These are phyloP conservation scores for Heterodera schachtii DNA, from an alignment of 1,140 invertebrate species.

Conservation along the genomic window DNA sequence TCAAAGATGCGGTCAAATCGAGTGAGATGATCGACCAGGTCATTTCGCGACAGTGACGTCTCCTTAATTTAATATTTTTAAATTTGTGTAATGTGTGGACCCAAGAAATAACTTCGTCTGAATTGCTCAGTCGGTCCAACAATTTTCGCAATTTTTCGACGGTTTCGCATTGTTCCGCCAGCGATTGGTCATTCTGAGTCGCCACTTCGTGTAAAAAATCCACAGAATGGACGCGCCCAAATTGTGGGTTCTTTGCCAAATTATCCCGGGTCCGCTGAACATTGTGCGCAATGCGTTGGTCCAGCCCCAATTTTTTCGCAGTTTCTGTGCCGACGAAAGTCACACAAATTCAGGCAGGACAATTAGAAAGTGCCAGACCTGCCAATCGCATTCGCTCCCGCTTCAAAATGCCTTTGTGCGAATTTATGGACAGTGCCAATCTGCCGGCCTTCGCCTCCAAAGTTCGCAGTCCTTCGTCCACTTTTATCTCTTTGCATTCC, in stretches of 20 bases:
- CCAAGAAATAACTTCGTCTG: not conserved
- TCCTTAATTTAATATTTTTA: not conserved
- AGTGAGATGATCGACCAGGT: slow-evolving; percentile 15
- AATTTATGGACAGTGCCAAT: not conserved
- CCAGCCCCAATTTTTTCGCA: slow-evolving; percentile 12
- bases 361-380: not conserved
- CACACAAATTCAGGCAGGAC: too few relatives aligned
- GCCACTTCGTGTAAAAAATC: slow-evolving; percentile 30
- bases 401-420: slow-evolving; percentile 11
- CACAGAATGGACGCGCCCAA: slow-evolving; percentile 11
- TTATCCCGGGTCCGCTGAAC: slow-evolving; percentile 18
- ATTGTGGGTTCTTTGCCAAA: not conserved
- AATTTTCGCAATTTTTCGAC: not conserved
- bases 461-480: slow-evolving; percentile 1
- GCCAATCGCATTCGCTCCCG: slow-evolving; percentile 11
- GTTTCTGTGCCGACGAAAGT: not conserved
- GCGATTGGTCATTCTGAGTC: slow-evolving; percentile 3
- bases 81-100: too few relatives aligned
- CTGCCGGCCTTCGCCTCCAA: slow-evolving; percentile 11
- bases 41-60: not conserved
- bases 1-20: slow-evolving; percentile 24
- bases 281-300: slow-evolving; percentile 25
- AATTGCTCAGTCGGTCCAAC: slow-evolving; percentile 14
- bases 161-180: slow-evolving; percentile 19
- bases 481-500: slow-evolving; percentile 13